Percentiles rank a stretch among this genome's conserved stretches.
phyloP scores from a whole-genome alignment of 2,113 vertebrate species.

The Apteryx mantelli region DNA sequence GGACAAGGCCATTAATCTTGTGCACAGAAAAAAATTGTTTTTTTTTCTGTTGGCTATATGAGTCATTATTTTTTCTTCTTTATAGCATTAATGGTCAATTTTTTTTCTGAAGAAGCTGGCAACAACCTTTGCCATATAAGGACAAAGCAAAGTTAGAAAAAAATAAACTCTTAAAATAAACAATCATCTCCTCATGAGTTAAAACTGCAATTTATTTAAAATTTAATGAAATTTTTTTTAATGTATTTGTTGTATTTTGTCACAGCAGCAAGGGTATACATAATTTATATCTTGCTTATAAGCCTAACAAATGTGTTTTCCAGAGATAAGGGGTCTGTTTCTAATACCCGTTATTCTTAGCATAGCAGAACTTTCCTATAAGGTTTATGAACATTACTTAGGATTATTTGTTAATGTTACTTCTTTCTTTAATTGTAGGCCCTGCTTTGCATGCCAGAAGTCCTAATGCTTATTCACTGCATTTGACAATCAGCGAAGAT shows the following conservation, averaged over 20 bases:
- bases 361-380: conserved; percentile 64
- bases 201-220: conserved; percentile 76
- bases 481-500: conserved; percentile 23
- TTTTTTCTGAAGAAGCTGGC: not conserved
- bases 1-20: conserved; percentile 26
- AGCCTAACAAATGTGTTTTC: conserved; percentile 81
- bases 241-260: conserved; percentile 75
- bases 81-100: not conserved
- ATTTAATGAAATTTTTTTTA: conserved; percentile 74
- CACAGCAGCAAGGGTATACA: conserved; percentile 75
- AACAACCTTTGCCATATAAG: not conserved
- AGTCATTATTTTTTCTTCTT: conserved; percentile 40
- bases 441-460: conserved; percentile 38
- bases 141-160: conserved; percentile 10
- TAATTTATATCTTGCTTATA: conserved; percentile 83
- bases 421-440: conserved; percentile 27
- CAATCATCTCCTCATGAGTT: conserved; percentile 62
- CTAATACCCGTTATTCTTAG: conserved; percentile 69
- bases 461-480: conserved; percentile 27
- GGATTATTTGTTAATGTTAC: conserved; percentile 53
- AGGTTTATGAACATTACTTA: conserved; percentile 69
- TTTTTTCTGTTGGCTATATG: not conserved
- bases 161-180: conserved; percentile 49
- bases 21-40: not conserved
- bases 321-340: conserved; percentile 78